Evolutionary conservation across 2,113 vertebrate species (phyloP).

Genomic region (Oreocharis arfaki): DNA sequence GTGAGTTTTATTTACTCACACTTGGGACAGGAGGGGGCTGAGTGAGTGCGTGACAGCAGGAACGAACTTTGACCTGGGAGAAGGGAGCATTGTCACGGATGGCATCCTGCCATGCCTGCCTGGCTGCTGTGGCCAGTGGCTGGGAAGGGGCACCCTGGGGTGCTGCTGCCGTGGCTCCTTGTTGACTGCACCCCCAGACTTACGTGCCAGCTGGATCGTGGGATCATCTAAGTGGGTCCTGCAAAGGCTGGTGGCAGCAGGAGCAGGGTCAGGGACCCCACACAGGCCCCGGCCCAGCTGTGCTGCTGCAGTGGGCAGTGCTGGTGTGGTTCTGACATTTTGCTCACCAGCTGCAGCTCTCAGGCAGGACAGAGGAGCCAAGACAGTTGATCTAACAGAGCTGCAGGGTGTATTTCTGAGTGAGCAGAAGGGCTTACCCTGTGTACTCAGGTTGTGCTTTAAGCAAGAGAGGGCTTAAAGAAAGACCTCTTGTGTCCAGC

Average conservation of each 20-base stretch:
- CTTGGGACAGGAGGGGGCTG: not conserved
- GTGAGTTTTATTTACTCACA: not conserved
- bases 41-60: not conserved
- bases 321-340: not conserved
- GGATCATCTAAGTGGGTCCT: accelerated
- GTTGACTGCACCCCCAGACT: accelerated
- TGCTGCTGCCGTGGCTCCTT: not conserved
- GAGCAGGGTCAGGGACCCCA: not conserved
- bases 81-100: accelerated
- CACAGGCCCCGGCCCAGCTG: accelerated
- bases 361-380: not conserved
- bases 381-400: not conserved
- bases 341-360: not conserved
- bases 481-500: not conserved
- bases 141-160: not conserved
- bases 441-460: not conserved
- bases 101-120: not conserved
- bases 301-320: not conserved
- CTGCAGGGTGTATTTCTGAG: not conserved
- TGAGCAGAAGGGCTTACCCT: not conserved
- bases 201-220: accelerated
- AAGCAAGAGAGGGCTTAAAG: not conserved
- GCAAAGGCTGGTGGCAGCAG: not conserved
- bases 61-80: accelerated
- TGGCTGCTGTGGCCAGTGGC: accelerated